Conservation (phyloP, 2,113 vertebrate genomes). For the Noturus placidus region DNA sequence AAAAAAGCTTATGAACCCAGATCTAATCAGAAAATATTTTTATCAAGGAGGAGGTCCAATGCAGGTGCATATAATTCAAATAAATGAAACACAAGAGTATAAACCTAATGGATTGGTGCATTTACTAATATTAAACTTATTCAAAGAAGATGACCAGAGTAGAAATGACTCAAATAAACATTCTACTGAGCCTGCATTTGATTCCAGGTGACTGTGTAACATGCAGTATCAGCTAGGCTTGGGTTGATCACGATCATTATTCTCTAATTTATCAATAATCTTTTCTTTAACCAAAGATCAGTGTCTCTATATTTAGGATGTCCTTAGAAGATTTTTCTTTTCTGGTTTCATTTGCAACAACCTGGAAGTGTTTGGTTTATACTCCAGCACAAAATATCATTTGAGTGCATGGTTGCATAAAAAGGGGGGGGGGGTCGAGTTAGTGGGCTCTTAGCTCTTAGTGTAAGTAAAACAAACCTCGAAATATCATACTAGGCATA, state of each 20-base stretch:
- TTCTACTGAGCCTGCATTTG: not conserved
- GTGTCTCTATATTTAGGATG: not conserved
- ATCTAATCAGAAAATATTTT: not conserved
- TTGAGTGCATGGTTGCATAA: not conserved
- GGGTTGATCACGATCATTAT: not conserved
- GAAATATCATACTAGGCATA: not conserved
- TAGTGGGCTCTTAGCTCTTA: no score
- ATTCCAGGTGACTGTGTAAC: not conserved
- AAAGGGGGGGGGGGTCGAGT: no score
- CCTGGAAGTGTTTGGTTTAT: not conserved
- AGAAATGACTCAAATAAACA: not conserved
- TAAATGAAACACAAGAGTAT: not conserved
- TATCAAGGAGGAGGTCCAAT: not conserved
- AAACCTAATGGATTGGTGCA: not conserved
- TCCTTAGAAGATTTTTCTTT: not conserved
- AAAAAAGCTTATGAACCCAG: not conserved
- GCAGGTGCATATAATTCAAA: not conserved
- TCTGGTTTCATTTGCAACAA: not conserved
- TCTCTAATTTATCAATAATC: not conserved
- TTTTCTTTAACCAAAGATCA: not conserved
- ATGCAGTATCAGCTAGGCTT: not conserved
- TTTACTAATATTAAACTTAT: not conserved
- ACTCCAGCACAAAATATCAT: not conserved
- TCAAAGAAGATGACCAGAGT: not conserved
- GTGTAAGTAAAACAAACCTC: not conserved